Percentiles rank a stretch among this genome's conserved stretches.
Evolutionary conservation across 2,113 vertebrate species (phyloP).

Genomic region (Pristiophorus japonicus): DNA sequence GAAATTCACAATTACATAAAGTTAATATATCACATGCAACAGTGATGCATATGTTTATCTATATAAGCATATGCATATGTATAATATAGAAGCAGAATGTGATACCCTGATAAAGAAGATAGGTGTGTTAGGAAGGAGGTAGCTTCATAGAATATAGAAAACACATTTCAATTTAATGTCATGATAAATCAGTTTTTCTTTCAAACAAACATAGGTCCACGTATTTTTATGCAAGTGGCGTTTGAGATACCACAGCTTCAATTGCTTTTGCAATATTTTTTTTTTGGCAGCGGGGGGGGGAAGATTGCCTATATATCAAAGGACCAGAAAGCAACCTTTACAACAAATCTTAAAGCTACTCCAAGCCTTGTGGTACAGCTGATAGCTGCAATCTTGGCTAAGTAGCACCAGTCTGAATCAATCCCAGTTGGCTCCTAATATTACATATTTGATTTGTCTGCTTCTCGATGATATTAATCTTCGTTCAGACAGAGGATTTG

Average conservation of each 20-base stretch:
- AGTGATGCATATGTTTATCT: not conserved
- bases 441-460: not conserved
- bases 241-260: not conserved
- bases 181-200: slow-evolving; percentile 9
- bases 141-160: not conserved
- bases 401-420: not conserved
- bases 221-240: not conserved
- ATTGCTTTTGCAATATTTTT: not conserved
- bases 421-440: not conserved
- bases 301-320: not conserved
- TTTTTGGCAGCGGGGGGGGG: not conserved
- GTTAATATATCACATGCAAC: not conserved
- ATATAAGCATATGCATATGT: not conserved
- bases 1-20: slow-evolving; percentile 17
- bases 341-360: not conserved
- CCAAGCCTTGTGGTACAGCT: not conserved
- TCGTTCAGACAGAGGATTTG: not conserved
- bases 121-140: not conserved
- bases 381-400: not conserved
- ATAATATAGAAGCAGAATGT: not conserved
- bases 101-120: not conserved
- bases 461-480: not conserved
- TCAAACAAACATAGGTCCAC: not conserved
- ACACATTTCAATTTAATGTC: not conserved
- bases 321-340: not conserved